Percentiles rank a stretch among this genome's conserved stretches.
Evolutionary conservation across 2,888 invertebrate species (phyloP).

Genomic region (Opisthograptis luteolata): DNA sequence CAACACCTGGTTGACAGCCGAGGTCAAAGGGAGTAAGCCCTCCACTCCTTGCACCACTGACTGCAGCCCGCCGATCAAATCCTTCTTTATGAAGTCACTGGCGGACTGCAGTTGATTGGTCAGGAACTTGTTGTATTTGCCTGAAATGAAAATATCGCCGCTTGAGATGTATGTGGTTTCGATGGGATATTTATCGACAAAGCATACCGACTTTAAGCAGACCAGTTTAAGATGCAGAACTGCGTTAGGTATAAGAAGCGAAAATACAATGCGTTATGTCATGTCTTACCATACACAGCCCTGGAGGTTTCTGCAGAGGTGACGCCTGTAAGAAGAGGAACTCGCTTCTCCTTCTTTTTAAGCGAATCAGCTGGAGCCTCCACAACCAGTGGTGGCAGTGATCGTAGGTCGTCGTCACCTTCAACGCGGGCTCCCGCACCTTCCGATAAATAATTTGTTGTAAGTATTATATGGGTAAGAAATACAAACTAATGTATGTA

Average conservation of each 20-base stretch:
- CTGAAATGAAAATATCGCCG: too few relatives aligned
- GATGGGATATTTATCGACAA: too few relatives aligned
- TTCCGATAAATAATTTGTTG: conserved; percentile 15
- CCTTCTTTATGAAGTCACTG: conserved; percentile 73
- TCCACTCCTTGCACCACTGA: conserved; percentile 59
- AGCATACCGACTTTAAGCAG: too few relatives aligned
- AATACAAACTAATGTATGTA: too few relatives aligned
- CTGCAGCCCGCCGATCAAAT: conserved; percentile 68
- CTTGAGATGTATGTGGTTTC: too few relatives aligned
- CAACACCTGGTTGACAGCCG: conserved; percentile 50
- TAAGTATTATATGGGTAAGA: too few relatives aligned
- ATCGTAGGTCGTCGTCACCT: conserved; percentile 86
- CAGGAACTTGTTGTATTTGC: conserved; percentile 69
- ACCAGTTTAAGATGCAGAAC: too few relatives aligned
- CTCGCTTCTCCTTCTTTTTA: conserved; percentile 77
- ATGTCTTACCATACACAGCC: conserved; percentile 81
- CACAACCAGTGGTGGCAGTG: conserved; percentile 87
- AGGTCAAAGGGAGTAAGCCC: conserved; percentile 58
- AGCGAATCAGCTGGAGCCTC: conserved; percentile 86
- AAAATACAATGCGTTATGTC: too few relatives aligned
- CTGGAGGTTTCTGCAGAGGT: conserved; percentile 88
- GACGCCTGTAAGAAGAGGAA: conserved; percentile 89
- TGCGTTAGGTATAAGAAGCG: too few relatives aligned
- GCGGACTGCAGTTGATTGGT: conserved; percentile 57
- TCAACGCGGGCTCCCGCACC: conserved; percentile 89